Evolutionary conservation across 2,113 vertebrate genomes (phyloP).

Genomic region (Catharus bicknelli): DNA sequence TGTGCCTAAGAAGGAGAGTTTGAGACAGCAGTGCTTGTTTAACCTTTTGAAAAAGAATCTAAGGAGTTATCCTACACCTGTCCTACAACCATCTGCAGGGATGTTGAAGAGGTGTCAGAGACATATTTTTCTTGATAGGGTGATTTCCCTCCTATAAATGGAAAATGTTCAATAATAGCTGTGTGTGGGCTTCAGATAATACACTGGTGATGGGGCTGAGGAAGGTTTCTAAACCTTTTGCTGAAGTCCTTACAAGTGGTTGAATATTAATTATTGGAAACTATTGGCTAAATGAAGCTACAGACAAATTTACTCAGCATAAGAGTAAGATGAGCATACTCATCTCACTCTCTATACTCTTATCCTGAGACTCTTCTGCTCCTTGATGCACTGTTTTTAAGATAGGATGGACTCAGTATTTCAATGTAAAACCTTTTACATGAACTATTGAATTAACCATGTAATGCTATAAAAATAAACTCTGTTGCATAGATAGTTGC

Average conservation of each 20-base stretch:
- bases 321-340: neutral
- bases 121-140: neutral
- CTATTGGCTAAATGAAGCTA: neutral
- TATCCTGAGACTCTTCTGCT: neutral
- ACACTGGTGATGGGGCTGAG: neutral
- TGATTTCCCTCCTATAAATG: neutral
- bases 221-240: neutral
- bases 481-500: neutral
- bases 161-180: neutral
- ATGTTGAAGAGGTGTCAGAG: neutral
- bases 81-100: neutral
- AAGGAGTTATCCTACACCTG: neutral
- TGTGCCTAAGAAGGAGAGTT: neutral
- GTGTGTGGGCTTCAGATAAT: neutral
- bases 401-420: neutral
- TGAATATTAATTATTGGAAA: neutral
- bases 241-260: neutral
- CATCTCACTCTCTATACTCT: neutral
- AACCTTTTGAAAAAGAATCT: neutral
- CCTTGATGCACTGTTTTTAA: neutral
- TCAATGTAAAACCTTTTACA: neutral
- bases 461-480: neutral
- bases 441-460: neutral
- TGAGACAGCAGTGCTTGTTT: neutral
- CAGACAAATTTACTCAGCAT: neutral